phyloP scores from a whole-genome alignment of 1,140 invertebrate genomes.

The Drosophila nigromelanica region DNA sequence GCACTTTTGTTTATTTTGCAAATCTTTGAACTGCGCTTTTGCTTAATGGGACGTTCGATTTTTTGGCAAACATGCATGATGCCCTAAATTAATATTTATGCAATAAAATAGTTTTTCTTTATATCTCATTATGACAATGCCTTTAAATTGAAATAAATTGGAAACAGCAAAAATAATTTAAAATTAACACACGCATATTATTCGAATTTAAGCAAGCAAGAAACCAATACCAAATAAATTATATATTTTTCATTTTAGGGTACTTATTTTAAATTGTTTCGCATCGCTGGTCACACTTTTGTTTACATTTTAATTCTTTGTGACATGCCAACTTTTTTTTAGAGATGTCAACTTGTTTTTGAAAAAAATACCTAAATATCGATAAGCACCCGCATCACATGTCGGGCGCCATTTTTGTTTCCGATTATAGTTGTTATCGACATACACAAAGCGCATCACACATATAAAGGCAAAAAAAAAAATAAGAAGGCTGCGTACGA shows the following conservation, averaged over 20 bases:
- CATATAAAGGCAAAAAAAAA: slow-evolving; percentile 53
- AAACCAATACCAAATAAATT: too few species aligned
- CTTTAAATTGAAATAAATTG: background rate
- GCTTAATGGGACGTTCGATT: slow-evolving; percentile 21
- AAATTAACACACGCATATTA: too few species aligned
- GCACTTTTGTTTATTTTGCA: slow-evolving; percentile 53
- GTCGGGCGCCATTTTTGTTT: slow-evolving; percentile 55
- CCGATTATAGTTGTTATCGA: slow-evolving; percentile 41
- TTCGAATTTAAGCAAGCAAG: too few species aligned
- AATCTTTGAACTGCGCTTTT: slow-evolving; percentile 37
- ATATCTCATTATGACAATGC: background rate
- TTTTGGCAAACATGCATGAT: slow-evolving; percentile 28
- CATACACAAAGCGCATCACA: slow-evolving; percentile 67
- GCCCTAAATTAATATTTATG: slow-evolving; percentile 33
- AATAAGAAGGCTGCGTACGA: slow-evolving; percentile 63
- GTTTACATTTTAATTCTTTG: slow-evolving; percentile 1
- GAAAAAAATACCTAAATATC: slow-evolving; percentile 31
- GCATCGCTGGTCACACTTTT: slow-evolving; percentile 21
- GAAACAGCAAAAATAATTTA: background rate
- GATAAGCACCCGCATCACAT: slow-evolving; percentile 47
- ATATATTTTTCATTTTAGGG: too few species aligned
- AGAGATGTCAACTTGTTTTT: slow-evolving; percentile 31
- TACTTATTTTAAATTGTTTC: too few species aligned
- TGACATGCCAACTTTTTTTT: background rate
- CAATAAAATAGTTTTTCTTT: background rate